phyloP scores from a whole-genome alignment of 2,113 vertebrate species.

The Salvelinus namaycush region DNA sequence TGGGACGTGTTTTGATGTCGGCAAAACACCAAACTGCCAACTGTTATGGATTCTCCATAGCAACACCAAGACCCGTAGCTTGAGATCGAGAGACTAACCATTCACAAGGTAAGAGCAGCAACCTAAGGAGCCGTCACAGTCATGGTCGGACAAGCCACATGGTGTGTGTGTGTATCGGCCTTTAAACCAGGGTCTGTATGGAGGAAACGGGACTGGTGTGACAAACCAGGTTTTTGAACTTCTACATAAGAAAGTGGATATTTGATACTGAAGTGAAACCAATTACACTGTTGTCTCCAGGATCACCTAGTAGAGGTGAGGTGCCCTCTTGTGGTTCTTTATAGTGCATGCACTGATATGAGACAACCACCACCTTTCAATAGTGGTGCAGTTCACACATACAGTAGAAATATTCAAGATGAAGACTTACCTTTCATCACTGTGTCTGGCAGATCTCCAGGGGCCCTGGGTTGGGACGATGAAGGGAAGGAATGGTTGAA shows the following conservation, averaged over 20 bases:
- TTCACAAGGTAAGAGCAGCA: conserved; percentile 38
- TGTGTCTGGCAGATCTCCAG: too few species aligned
- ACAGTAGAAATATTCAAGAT: too few species aligned
- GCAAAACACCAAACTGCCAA: background rate
- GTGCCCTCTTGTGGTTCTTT: background rate
- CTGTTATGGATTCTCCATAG: background rate
- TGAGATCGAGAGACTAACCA: conserved; percentile 24
- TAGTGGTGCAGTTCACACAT: too few species aligned
- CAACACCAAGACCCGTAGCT: background rate
- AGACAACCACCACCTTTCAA: too few species aligned
- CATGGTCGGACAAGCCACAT: conserved; percentile 12
- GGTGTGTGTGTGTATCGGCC: conserved; percentile 2
- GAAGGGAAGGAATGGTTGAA: too few species aligned
- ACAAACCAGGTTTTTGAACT: background rate
- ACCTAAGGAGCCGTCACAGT: conserved; percentile 3
- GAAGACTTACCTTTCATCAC: too few species aligned
- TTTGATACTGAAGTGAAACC: background rate
- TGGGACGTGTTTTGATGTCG: background rate
- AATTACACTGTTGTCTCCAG: background rate
- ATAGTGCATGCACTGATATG: background rate
- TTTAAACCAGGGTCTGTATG: conserved; percentile 14
- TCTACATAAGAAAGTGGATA: background rate
- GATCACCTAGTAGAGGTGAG: background rate
- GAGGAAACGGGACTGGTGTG: background rate
- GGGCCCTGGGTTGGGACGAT: too few species aligned